phyloP scores from a whole-genome alignment of 2,797 vertebrate species.

The Zalophus californianus region DNA sequence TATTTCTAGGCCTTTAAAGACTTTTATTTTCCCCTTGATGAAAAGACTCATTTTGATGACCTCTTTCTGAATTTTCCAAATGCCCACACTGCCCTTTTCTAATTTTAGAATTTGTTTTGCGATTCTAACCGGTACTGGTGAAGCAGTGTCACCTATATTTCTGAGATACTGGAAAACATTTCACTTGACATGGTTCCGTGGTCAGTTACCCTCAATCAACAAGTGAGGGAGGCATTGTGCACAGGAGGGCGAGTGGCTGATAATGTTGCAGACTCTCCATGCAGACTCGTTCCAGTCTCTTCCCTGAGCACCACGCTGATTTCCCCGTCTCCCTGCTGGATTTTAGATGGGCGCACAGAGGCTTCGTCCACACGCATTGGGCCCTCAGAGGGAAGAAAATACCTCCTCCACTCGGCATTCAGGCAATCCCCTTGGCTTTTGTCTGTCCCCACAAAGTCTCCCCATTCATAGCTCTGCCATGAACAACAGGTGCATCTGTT shows the following conservation, averaged over 20 bases:
- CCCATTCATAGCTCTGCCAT: neutral
- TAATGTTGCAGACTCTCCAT: no score
- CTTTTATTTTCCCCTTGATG: fast-evolving
- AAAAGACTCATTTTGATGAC: fast-evolving
- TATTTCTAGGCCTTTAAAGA: neutral
- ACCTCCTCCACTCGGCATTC: fast-evolving
- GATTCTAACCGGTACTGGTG: fast-evolving
- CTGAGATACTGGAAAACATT: neutral
- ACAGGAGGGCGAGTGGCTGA: neutral
- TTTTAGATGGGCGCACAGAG: neutral
- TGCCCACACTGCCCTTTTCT: neutral
- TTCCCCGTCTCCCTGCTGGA: no score
- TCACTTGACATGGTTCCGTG: fast-evolving
- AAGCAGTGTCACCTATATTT: neutral
- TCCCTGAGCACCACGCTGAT: neutral
- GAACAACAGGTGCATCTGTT: neutral
- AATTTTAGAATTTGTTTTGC: neutral
- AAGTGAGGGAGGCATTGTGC: neutral
- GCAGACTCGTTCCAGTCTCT: no score
- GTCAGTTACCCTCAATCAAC: neutral
- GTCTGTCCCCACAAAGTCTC: neutral
- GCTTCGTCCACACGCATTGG: fast-evolving
- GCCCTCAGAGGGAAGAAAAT: neutral
- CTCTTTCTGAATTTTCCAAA: neutral
- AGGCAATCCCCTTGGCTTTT: neutral